These are phyloP conservation scores for Hippasteria phrygiana DNA, from an alignment of 53 echinoderm and acorn worm species.

Conservation along the genomic window DNA sequence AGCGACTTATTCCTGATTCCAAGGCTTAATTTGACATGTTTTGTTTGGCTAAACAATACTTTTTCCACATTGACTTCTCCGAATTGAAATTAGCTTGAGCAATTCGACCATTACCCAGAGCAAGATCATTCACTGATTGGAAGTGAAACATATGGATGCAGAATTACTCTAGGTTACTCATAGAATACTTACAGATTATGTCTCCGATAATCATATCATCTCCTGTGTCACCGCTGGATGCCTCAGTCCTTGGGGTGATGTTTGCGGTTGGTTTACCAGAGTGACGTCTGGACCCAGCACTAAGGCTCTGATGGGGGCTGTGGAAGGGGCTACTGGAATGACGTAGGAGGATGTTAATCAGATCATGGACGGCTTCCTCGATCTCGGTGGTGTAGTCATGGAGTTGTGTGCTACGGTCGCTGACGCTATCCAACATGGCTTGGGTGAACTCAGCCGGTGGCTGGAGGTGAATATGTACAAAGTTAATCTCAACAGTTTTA, in stretches of 20 bases:
- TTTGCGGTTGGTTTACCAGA: constrained; percentile 8
- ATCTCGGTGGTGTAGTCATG: constrained; percentile 76
- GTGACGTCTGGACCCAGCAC: constrained; percentile 43
- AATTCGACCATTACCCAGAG: too few species aligned
- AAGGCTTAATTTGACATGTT: too few species aligned
- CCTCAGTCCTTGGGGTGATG: constrained; percentile 43
- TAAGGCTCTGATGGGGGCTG: constrained; percentile 42
- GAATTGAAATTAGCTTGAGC: too few species aligned
- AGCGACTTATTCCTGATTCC: too few species aligned
- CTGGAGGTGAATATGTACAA: constrained; percentile 10
- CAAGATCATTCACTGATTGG: too few species aligned
- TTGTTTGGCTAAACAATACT: too few species aligned
- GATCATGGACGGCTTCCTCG: constrained; percentile 84
- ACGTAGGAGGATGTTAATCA: constrained; percentile 80
- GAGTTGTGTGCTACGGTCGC: constrained; percentile 70
- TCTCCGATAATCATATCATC: constrained; percentile 69
- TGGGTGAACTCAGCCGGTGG: constrained; percentile 88
- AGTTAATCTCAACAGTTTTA: background rate
- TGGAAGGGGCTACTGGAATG: constrained; percentile 60
- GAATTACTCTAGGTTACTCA: too few species aligned
- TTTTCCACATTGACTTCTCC: too few species aligned
- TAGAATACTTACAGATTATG: constrained; percentile 63
- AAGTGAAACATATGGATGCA: background rate
- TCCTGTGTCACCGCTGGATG: constrained; percentile 54
- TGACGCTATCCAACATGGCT: constrained; percentile 76